Conservation (phyloP, 2,797 vertebrate species). For the Notamacropus eugenii region DNA sequence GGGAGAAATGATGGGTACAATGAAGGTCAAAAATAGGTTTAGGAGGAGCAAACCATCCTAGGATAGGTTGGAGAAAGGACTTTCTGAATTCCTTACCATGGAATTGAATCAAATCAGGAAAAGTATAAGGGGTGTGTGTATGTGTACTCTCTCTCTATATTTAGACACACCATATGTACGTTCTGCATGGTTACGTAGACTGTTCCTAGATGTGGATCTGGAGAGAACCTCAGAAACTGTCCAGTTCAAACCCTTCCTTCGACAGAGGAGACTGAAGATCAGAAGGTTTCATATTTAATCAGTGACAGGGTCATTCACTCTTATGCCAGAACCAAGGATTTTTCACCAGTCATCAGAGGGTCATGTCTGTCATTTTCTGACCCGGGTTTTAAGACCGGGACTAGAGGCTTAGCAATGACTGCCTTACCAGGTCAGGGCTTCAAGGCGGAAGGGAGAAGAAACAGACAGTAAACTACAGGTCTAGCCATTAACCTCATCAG, state of each 20-base stretch:
- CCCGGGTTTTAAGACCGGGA: background rate
- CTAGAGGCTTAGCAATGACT: too few species aligned
- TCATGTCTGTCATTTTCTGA: background rate
- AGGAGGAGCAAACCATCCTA: background rate
- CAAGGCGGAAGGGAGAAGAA: background rate
- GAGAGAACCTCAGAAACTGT: background rate
- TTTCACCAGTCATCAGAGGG: background rate
- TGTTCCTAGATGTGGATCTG: too few species aligned
- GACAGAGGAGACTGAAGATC: background rate
- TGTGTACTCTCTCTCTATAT: too few species aligned
- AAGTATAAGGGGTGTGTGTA: background rate
- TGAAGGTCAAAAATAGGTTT: background rate
- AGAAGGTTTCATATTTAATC: rapidly evolving
- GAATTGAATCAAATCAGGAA: background rate
- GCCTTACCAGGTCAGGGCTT: background rate
- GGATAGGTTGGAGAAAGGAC: background rate
- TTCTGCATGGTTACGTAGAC: background rate
- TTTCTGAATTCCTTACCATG: background rate
- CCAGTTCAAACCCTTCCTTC: background rate
- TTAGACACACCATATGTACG: too few species aligned
- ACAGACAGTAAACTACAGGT: background rate
- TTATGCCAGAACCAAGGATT: background rate
- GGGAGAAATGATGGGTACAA: background rate
- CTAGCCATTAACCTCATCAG: too few species aligned
- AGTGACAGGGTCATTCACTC: too few species aligned